Conservation (phyloP, 1,140 invertebrate genomes). For the Agrypnia vestita region DNA sequence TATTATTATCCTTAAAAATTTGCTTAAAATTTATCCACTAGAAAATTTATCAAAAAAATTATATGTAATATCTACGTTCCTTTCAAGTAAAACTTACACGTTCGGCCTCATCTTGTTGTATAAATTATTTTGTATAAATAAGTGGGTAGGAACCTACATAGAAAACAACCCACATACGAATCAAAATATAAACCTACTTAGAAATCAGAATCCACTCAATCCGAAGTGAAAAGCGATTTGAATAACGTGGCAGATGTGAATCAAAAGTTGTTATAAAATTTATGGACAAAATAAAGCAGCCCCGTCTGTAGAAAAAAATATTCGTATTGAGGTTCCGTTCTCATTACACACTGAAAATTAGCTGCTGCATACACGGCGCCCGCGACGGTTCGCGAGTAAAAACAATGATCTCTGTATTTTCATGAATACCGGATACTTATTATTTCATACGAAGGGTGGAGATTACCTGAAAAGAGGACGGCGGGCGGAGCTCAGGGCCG, state of each 20-base stretch:
- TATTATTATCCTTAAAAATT: no score
- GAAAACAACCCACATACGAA: no score
- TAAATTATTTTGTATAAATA: no score
- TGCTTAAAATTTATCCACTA: no score
- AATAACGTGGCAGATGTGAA: constrained; percentile 25
- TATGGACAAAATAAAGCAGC: constrained; percentile 24
- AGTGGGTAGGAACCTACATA: no score
- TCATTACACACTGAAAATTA: constrained; percentile 47
- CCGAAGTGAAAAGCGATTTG: no score
- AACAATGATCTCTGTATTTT: constrained; percentile 59
- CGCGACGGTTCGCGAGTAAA: constrained; percentile 43
- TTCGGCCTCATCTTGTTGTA: no score
- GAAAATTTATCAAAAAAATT: no score
- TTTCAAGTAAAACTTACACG: no score
- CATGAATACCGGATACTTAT: constrained; percentile 56
- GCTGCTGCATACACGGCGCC: constrained; percentile 30
- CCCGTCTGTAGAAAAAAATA: constrained; percentile 8
- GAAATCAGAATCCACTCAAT: no score
- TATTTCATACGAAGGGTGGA: constrained; percentile 54
- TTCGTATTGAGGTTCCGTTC: background rate
- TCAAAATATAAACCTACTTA: no score
- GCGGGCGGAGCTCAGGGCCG: background rate
- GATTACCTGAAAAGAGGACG: constrained; percentile 24
- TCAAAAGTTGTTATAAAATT: constrained; percentile 14
- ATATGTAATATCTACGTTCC: no score